Evolutionary conservation across 2,113 vertebrate species (phyloP).

Genomic region (Uria aalge): DNA sequence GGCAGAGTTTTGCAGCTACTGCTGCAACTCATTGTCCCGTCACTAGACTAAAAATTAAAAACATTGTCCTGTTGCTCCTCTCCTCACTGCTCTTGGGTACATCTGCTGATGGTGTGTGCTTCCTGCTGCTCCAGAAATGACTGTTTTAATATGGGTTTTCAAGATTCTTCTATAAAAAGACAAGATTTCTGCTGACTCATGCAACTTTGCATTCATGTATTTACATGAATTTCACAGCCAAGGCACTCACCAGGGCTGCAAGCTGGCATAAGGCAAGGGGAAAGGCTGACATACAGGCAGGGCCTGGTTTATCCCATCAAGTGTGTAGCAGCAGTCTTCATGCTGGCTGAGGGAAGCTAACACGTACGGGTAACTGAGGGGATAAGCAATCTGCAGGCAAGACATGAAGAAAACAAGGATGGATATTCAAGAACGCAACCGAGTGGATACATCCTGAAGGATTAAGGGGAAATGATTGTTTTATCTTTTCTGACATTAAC

Average conservation of each 20-base stretch:
- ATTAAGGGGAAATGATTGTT: background rate
- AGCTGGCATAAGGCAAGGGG: background rate
- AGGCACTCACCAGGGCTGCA: background rate
- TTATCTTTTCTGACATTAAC: background rate
- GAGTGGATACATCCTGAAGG: background rate
- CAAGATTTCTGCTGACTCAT: background rate
- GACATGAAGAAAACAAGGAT: background rate
- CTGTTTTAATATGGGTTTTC: rapidly evolving
- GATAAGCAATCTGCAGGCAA: background rate
- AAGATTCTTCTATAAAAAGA: background rate
- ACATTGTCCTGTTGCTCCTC: background rate
- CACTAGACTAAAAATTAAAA: background rate
- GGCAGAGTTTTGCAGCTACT: rapidly evolving
- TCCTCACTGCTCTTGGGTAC: rapidly evolving
- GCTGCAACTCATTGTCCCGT: background rate
- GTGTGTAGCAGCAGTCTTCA: background rate
- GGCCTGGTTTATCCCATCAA: background rate
- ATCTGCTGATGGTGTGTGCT: rapidly evolving
- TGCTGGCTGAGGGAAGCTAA: background rate
- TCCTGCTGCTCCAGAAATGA: background rate
- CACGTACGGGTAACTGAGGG: rapidly evolving
- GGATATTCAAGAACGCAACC: background rate
- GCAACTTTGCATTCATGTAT: background rate
- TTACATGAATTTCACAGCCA: background rate
- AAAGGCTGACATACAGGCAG: background rate